Evolutionary conservation across 1,140 invertebrate species (phyloP).

Genomic region (Drosophila biarmipes): DNA sequence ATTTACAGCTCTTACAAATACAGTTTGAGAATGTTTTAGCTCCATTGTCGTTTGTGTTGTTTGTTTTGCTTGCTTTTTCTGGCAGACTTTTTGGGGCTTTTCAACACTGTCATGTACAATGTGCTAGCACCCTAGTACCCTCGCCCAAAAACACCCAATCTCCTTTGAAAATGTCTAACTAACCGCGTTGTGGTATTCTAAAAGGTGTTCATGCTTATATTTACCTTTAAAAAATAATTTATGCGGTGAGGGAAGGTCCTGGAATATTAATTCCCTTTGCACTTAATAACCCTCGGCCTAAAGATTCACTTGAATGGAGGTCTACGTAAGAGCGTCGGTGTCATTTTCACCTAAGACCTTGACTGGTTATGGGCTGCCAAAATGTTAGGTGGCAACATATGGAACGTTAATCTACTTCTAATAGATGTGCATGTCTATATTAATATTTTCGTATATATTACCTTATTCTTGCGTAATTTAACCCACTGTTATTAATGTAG

Average conservation of each 20-base stretch:
- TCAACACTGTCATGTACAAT: constrained; percentile 51
- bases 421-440: too few species aligned
- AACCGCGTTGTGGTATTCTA: constrained; percentile 40
- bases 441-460: too few species aligned
- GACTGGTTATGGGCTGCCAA: constrained; percentile 19
- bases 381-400: too few species aligned
- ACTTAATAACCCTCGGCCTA: constrained; percentile 20
- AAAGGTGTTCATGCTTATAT: constrained; percentile 54
- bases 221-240: constrained; percentile 57
- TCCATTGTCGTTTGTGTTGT: constrained; percentile 52
- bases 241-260: constrained; percentile 34
- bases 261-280: constrained; percentile 7
- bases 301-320: constrained; percentile 20
- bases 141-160: background rate
- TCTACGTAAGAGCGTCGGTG: background rate
- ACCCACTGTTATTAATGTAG: too few species aligned
- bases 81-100: constrained; percentile 32
- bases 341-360: constrained; percentile 29
- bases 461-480: too few species aligned
- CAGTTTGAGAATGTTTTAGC: constrained; percentile 35
- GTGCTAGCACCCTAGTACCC: constrained; percentile 37
- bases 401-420: too few species aligned
- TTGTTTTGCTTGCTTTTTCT: constrained; percentile 25
- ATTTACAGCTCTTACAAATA: constrained; percentile 29
- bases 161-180: constrained; percentile 39